Evolutionary conservation across 2,888 invertebrate genomes (phyloP), one percentile per base, ranked within the genome.

Genomic region (Drosophila bunnanda): DNA sequence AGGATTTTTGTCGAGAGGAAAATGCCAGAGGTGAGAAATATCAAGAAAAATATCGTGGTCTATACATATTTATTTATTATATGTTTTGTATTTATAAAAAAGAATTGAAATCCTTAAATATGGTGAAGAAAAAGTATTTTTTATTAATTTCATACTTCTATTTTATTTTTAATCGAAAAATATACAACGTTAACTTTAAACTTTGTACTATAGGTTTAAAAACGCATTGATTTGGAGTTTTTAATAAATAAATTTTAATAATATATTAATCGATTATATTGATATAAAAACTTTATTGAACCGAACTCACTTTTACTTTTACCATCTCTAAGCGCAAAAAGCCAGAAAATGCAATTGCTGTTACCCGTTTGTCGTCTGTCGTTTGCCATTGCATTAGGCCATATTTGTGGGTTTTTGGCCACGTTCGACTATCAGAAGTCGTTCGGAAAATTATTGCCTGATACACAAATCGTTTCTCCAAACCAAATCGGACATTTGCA

Each of bases 271-370:
- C n/a, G n/a, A n/a, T n/a, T n/a, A n/a, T n/a, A n/a, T n/a, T n/a
- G n/a, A n/a, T n/a, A n/a, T n/a, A n/a, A n/a, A n/a, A n/a, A n/a
- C n/a, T n/a, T n/a, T n/a, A n/a, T n/a, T n/a, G 25, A 25, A 25
- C 4, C 25, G 25, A 25, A 25, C 25, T 25, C 25, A 25, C 4
- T 25, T 2, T 4, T 12, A 10, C 5, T 8, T 32, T 32, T 50
- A 9, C 20, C 50, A 32, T 50, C 32, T 12, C 50, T 32, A 32
- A 2, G 2, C 2, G 46, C 43, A 44, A 46, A 55, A 38, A 36
- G 36, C 39, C 50, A 44, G n/a, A 32, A 59, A 75, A 52, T 58
- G 74, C 69, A 69, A 43, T 56, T 69, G 69, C 52, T 38, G 55
- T 62, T 55, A 55, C 43, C 50, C 32, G 36, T 17, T 52, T 25